These are phyloP conservation scores for Acanthacorydalis orientalis DNA, from an alignment of 2,888 invertebrate species.

Conservation along the genomic window DNA sequence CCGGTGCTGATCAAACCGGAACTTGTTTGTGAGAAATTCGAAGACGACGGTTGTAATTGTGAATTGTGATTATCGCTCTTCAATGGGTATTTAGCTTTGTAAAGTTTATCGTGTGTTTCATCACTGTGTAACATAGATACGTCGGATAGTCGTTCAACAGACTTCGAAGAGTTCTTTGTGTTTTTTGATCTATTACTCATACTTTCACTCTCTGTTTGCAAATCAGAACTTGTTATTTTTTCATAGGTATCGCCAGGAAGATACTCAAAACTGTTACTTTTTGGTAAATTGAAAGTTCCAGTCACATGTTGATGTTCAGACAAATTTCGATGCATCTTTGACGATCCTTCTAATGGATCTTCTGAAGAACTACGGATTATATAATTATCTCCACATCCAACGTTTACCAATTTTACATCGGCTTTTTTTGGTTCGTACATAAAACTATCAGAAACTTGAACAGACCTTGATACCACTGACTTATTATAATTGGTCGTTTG, in stretches of 20 bases:
- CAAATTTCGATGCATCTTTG: not conserved
- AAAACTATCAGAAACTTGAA: not conserved
- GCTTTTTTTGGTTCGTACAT: not conserved
- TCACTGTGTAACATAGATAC: too few relatives aligned
- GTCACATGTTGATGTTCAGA: not conserved
- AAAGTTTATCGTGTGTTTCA: too few relatives aligned
- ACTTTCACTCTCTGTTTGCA: not conserved
- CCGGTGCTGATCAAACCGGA: too few relatives aligned
- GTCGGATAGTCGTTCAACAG: too few relatives aligned
- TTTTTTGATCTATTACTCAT: not conserved
- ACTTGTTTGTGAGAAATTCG: too few relatives aligned
- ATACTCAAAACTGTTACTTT: conserved; percentile 53
- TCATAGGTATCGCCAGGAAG: conserved; percentile 39
- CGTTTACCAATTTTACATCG: too few relatives aligned
- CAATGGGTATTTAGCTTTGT: not conserved
- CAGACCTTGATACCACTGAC: not conserved
- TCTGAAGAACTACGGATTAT: not conserved
- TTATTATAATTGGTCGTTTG: not conserved
- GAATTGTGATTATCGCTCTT: not conserved
- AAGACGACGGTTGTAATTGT: conserved; percentile 7
- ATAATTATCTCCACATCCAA: too few relatives aligned
- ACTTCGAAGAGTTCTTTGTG: not conserved
- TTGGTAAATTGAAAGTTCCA: conserved; percentile 12
- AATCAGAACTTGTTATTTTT: conserved; percentile 21
- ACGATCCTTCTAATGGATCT: not conserved